Evolutionary conservation across 30 jellyfish, hydroid and myxozoan genomes (phyloP).

Genomic region (Mastigias papua): DNA sequence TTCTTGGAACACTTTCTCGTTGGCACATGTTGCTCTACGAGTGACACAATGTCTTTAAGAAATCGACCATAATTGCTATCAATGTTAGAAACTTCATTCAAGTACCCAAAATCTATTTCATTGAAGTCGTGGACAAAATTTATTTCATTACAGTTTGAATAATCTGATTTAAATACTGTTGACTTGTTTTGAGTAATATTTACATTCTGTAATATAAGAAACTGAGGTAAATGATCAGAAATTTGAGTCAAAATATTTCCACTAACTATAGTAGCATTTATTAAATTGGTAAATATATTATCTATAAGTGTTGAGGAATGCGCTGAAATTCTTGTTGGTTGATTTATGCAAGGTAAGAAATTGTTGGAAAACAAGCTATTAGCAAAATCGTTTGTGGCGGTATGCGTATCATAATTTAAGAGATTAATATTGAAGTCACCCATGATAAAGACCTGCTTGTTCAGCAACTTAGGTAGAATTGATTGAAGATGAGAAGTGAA

Average conservation of each 20-base stretch:
- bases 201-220: constrained; percentile 12
- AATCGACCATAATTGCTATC: neutral
- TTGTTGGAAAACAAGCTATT: constrained; percentile 31
- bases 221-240: constrained; percentile 13
- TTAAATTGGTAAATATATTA: constrained; percentile 35
- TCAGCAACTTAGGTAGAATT: constrained; percentile 5
- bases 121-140: too few species aligned
- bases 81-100: neutral
- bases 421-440: constrained; percentile 18
- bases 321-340: constrained; percentile 26
- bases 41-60: neutral
- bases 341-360: constrained; percentile 37
- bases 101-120: too few species aligned
- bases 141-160: too few species aligned
- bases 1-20: too few species aligned
- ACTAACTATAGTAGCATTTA: constrained; percentile 12
- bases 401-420: constrained; percentile 27
- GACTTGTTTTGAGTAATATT: neutral
- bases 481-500: constrained; percentile 25
- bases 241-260: constrained; percentile 17
- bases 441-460: constrained; percentile 35
- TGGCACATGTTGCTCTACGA: constrained; percentile 18
- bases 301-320: constrained; percentile 35
- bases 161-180: too few species aligned
- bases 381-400: constrained; percentile 30